Base-by-base conservation (phyloP, 2,113 vertebrate species). In the Plectropomus leopardus region DNA sequence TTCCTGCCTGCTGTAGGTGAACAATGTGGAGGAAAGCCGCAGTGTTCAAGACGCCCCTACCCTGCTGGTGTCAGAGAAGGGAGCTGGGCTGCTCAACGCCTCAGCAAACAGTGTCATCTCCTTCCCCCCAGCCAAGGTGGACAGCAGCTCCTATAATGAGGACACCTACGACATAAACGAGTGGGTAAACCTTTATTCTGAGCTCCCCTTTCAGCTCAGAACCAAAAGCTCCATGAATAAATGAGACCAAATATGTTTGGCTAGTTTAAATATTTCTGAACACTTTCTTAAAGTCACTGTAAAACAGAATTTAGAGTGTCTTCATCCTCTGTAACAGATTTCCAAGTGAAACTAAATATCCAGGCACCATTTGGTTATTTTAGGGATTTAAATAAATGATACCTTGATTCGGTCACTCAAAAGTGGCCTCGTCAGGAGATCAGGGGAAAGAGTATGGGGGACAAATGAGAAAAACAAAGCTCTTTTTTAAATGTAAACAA, bases 61-160 rank as follows among this genome's bases (percentile, higher is more conserved):
- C 0, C 88, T 97, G 45, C 95, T 96, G 82, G 94, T 96, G 86
- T 97, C 96, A 0, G 96, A 97, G 89, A 97, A 97, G 85, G 94
- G 93, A 1, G 94, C 76, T 1, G 92, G 90, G 6, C 76, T 85
- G 50, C 93, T 93, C 66, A 93, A 90, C 45, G 48, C 95, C 88
- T 84, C 96, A 0, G 88, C 89, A 0, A 95, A 95, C 84, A 95
- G 93, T 55, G 91, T 95, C 75, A 91, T 87, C 81, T 90, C 93
- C 81, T 96, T 90, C 88, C 88, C 93, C 74, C 91, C 92, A 0
- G 50, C 64, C 26, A 94, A 95, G 53, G 67, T 80, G 32, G 92
- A 92, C 6, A 91, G 86, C 13, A 82, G 87, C 59, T 91, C 90
- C 63, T 92, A 90, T 34, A 68, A 87, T 13, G 61, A 72, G 0